phyloP scores from a whole-genome alignment of 2,113 vertebrate genomes.

The Galemys pyrenaicus region DNA sequence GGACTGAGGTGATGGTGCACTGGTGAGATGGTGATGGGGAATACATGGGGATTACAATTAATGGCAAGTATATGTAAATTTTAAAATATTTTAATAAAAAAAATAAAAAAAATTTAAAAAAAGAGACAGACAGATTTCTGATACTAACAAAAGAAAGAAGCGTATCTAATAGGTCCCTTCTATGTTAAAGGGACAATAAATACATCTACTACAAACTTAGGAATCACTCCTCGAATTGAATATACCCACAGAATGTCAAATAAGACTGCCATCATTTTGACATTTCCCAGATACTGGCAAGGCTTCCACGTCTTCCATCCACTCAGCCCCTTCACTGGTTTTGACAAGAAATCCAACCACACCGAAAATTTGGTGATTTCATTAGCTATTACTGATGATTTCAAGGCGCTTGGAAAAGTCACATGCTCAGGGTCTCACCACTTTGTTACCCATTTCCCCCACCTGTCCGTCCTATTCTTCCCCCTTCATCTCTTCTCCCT shows the following conservation, averaged over 20 bases:
- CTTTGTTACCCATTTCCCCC: neutral
- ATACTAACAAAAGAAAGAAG: neutral
- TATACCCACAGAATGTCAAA: neutral
- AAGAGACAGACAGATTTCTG: neutral
- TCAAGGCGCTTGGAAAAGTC: neutral
- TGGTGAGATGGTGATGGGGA: too few relatives aligned
- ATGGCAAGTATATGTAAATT: too few relatives aligned
- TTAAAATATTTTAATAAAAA: too few relatives aligned
- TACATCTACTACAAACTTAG: neutral
- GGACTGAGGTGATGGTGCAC: too few relatives aligned
- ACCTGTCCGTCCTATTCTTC: neutral
- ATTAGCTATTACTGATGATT: neutral
- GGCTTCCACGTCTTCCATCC: neutral
- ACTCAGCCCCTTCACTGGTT: neutral
- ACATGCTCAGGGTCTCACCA: neutral
- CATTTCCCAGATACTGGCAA: neutral
- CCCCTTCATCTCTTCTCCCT: neutral
- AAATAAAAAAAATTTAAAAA: too few relatives aligned
- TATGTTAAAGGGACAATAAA: neutral
- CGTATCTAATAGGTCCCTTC: neutral
- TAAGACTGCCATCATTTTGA: accelerated
- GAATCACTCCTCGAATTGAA: neutral
- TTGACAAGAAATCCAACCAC: neutral
- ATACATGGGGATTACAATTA: too few relatives aligned
- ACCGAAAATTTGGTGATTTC: neutral